Base-by-base conservation (phyloP, 2,797 vertebrate species). In the Sebastes glaucus region DNA sequence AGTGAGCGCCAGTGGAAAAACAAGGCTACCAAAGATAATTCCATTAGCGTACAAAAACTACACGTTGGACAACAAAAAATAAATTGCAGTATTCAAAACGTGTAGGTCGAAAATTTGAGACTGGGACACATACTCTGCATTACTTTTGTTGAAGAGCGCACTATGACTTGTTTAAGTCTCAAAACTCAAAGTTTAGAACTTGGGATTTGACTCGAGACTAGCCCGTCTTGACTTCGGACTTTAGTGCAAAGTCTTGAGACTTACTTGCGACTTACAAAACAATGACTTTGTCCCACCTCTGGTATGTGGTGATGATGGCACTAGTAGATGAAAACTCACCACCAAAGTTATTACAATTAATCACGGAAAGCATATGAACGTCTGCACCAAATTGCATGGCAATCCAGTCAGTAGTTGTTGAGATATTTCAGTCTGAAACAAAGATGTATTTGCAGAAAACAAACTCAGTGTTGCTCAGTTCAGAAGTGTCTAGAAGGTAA, bases 331-430 rank as follows among this genome's bases (percentile, higher is more conserved):
- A 22, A 56, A 56, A 27, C 7, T 27, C 0, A 14, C 14, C 2
- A 32, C 2, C 6, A 55, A 74, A 55, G 23, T 28, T n/a, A 56
- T 18, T 64, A 16, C 5, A 56, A 3, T 14, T 8, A 46, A 46
- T 53, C 4, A 8, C 8, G 0, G 0, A 55, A 35, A 1, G 32
- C 4, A 11, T n/a, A 0, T 38, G 20, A 3, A 3, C 0, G 14
- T 42, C 38, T 42, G 38, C 38, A 42, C 38, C 10, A 25, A 25
- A 62, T 7, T 28, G 1, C 13, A 33, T 25, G 28, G 49, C 32
- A 65, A 30, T 76, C 10, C 11, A n/a, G 8, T 14, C 30, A 27
- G 18, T 32, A 49, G 22, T 27, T 25, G 1, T 27, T 62, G 42
- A 65, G 27, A 25, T 22, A 42, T 52, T 59, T 33, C 10, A 20